Conservation (phyloP, 2,113 vertebrate genomes). For the Recurvirostra avosetta region DNA sequence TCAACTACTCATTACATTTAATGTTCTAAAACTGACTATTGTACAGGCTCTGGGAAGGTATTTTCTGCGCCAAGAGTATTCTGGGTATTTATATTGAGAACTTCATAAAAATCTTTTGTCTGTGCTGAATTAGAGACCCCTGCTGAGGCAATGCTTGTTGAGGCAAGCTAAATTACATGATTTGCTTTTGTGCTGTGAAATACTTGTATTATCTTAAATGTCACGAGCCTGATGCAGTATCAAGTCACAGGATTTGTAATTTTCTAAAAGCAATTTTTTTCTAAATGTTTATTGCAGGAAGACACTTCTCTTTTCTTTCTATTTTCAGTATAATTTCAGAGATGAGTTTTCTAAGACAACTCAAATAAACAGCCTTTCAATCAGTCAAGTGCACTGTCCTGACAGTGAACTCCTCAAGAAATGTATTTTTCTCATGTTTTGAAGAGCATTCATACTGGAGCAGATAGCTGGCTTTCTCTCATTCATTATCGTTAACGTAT, state of each 20-base stretch:
- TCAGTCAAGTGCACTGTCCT: constrained; percentile 49
- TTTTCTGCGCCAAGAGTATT: constrained; percentile 46
- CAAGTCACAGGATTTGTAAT: constrained; percentile 68
- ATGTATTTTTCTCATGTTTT: constrained; percentile 1
- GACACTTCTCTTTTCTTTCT: constrained; percentile 45
- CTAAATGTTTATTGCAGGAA: constrained; percentile 71
- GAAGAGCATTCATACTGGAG: constrained; percentile 17
- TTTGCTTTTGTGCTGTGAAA: constrained; percentile 76
- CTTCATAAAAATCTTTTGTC: constrained; percentile 75
- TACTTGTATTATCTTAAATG: constrained; percentile 76
- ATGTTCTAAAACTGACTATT: constrained; percentile 43
- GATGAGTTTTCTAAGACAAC: constrained; percentile 55
- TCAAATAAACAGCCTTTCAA: constrained; percentile 61
- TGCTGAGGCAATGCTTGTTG: constrained; percentile 71
- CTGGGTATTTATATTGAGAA: constrained; percentile 68
- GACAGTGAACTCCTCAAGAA: constrained; percentile 44
- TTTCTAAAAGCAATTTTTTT: constrained; percentile 69
- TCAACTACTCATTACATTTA: constrained; percentile 44
- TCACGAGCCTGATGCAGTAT: constrained; percentile 68
- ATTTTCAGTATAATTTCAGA: constrained; percentile 60
- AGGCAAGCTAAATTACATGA: constrained; percentile 76
- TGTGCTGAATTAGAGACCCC: constrained; percentile 70
- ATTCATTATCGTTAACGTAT: constrained; percentile 38
- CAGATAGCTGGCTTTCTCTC: background rate
- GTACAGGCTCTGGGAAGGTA: constrained; percentile 12